Evolutionary conservation across 2,888 invertebrate species (phyloP), one percentile per base, ranked within the genome.

Genomic region (Metacarcinus magister): DNA sequence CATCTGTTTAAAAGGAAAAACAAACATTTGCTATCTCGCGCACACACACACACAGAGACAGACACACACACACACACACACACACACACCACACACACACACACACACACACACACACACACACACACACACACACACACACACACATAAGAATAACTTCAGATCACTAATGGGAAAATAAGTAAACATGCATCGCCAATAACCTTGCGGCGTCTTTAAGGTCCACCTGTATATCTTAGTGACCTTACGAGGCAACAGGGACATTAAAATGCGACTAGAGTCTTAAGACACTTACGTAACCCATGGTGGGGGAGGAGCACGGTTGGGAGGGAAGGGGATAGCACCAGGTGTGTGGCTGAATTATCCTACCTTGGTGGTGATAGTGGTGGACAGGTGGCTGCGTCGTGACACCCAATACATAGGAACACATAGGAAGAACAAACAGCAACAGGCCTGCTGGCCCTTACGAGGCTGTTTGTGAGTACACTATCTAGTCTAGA

Each of bases 41-140:
- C 91, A 46, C 91, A 46, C 91, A 46, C 91, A 46, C 91, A 91
- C 91, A 91, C 91, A 91, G 46, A 91, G 46, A 46, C 91, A 91
- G 46, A 91, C 91, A 91, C 91, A 92, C 92, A 92, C 92, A 92
- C 92, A 92, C 92, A 92, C 92, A 92, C 92, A 92, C 92, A 92
- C 92, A 92, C 92, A 92, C 44, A 92, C 92, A 92, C 92, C 92
- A 92, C 92, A 92, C 92, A 92, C 92, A 92, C 92, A 75, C 92
- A 92, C 48, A 92, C 44, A 92, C 92, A 92, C 92, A 92, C 92
- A 92, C 92, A 23, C 44, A 23, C 90, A 90, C 90, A 90, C 90
- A 90, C 90, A 90, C 32, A 90, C 90, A 90, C 90, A 90, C 90
- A 90, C 90, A 90, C 90, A 91, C 91, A 91, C 91, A 91, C 91